Base-by-base conservation (phyloP, 1,140 invertebrate genomes). In the Philaenus spumarius region DNA sequence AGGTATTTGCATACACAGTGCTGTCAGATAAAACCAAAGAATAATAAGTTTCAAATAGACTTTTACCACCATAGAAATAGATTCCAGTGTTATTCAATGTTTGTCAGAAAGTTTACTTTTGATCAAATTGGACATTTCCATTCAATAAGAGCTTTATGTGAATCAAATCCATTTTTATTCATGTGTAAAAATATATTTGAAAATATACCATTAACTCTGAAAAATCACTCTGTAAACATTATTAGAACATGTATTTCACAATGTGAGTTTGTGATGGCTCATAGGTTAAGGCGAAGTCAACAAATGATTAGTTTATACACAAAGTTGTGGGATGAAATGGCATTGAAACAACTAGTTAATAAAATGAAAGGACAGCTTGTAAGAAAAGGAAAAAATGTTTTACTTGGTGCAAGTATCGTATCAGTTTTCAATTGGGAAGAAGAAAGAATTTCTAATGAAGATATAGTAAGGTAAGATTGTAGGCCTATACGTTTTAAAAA, bases 251-350 rank as follows among this genome's bases (percentile, higher is more conserved):
- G 82, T 73, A 71, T 73, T 5, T 73, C 72, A 62, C 82, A 85
- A 62, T 82, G 80, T 62, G 81, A 84, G 69, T 84, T 77, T 59
- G 77, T 85, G 2, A 61, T 81, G 19, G 82, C 81, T 4, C 81
- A 85, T 64, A 73, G 79, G 14, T 67, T 84, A 1, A 70, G 80
- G 40, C 74, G 81, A 35, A 75, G 78, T 15, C 75, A 83, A 61
- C 82, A 84, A 62, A 74, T 85, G 64, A 75, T 83, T 60, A 75
- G 74, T 35, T 71, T 84, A 9, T 85, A 84, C 65, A 76, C 77
- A 1, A 78, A 74, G 59, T 74, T 83, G 45, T 84, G 82, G 77
- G 81, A 81, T 34, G 79, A 83, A 54, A 69, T 75, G 2, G 75
- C 76, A 4, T 66, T 84, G 0, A 77, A 73, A 57, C 75, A 79